A percentile compares a stretch with the other conserved stretches of the same genome.
These are phyloP conservation scores for Ceratoteleas bidentatus DNA, from an alignment of 1,140 invertebrate genomes.

Conservation along the genomic window DNA sequence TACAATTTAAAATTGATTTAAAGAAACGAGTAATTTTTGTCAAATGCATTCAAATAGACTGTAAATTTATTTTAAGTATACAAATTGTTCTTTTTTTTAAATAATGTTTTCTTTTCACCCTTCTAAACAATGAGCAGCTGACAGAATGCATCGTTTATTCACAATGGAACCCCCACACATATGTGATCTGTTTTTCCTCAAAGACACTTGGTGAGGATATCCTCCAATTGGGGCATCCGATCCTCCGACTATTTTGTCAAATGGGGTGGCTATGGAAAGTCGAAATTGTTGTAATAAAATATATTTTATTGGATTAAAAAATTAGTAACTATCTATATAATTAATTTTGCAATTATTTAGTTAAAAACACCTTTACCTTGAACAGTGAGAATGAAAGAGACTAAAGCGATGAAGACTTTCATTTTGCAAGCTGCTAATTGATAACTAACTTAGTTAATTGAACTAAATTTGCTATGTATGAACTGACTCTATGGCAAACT, in stretches of 20 bases:
- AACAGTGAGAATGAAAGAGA: not conserved
- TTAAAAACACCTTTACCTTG: conserved; percentile 1
- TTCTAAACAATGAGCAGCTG: conserved; percentile 83
- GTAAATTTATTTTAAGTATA: too few species aligned
- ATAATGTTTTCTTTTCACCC: conserved; percentile 48
- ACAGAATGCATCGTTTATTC: conserved; percentile 80
- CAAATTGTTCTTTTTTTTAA: not conserved
- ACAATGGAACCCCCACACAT: conserved; percentile 84
- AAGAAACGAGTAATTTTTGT: too few species aligned
- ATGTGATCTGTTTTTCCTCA: conserved; percentile 75
- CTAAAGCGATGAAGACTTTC: not conserved
- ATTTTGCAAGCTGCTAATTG: not conserved
- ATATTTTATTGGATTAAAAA: not conserved
- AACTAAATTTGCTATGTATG: not conserved
- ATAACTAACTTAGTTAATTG: not conserved
- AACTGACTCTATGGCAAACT: not conserved
- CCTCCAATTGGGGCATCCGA: conserved; percentile 65
- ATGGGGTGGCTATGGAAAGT: conserved; percentile 14
- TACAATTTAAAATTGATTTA: too few species aligned
- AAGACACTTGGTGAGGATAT: conserved; percentile 81
- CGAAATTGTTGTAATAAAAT: not conserved
- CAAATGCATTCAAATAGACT: too few species aligned
- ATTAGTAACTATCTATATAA: too few species aligned
- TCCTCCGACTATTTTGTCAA: conserved; percentile 68
- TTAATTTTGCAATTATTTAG: too few species aligned